Evolutionary conservation across 2,113 vertebrate genomes (phyloP).

Genomic region (Neolamprologus sp.): DNA sequence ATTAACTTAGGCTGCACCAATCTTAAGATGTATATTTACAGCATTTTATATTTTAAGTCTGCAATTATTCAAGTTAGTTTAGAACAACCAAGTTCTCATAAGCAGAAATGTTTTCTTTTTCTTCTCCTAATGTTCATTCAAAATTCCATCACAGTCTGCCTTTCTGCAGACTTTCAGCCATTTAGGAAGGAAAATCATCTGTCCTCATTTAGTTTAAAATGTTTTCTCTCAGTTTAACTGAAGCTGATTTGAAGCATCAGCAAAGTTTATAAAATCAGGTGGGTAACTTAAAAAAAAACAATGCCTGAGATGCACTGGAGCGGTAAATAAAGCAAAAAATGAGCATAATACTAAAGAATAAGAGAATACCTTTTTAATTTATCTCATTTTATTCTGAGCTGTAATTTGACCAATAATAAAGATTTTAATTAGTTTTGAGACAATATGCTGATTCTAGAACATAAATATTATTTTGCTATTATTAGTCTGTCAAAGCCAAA

Average conservation of each 20-base stretch:
- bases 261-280: background rate
- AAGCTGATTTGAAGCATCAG: background rate
- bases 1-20: fast-evolving
- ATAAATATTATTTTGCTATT: background rate
- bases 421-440: background rate
- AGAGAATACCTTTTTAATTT: background rate
- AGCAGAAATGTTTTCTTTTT: background rate
- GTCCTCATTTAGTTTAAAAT: background rate
- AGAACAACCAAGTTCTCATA: background rate
- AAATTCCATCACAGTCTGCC: fast-evolving
- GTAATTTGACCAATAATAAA: background rate
- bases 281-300: fast-evolving
- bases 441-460: background rate
- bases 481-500: background rate
- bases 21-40: background rate
- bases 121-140: background rate
- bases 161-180: background rate
- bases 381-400: background rate
- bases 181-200: background rate
- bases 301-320: fast-evolving
- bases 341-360: background rate
- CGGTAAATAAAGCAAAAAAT: fast-evolving
- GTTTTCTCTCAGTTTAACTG: fast-evolving
- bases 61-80: background rate
- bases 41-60: background rate